Base-by-base conservation (phyloP, 2,888 invertebrate species). In the Drosophila formosana region DNA sequence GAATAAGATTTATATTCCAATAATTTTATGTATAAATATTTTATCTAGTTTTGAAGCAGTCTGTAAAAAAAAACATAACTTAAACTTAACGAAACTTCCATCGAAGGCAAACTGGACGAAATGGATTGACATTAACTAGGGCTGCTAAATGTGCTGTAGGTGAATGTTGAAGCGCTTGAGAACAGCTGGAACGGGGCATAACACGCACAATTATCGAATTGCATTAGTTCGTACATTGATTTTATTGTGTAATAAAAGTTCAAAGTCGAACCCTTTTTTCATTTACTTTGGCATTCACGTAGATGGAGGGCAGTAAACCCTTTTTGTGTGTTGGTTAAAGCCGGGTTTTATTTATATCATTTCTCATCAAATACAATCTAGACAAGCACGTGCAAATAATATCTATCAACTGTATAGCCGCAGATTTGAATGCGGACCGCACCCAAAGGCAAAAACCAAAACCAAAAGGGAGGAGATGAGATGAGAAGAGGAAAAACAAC, bases 361-460 rank as follows among this genome's bases (percentile, higher is more conserved):
- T 61, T 43, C 65, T 45, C 62, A 63, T 75, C 62, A 69, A 74
- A 69, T 78, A 56, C 47, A 78, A 75, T 78, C 56, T 57, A 45
- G 34, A 60, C 58, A 41, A 78, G 74, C 81, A 78, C 81, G 78
- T 78, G 78, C 81, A 78, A 78, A 78, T 78, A 80, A 78, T 80
- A 80, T 80, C 67, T 78, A 80, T 78, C 73, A 77, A 57, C 57
- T 49, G 37, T 47, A 53, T 55, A 37, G 66, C 50, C 72, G 58
- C 64, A 80, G 68, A 78, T 75, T 75, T 68, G 43, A 49, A 63
- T 74, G 53, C 25, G 18, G 32, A 58, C 63, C 72, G 53, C 71
- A 75, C 58, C 62, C 78, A 47, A 58, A 49, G 41, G 39, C 37
- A 37, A 37, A n/a, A 56, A 53, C 39, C 45, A 37, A 25, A 32